These are phyloP conservation scores for Heliconius congener DNA, from an alignment of 1,140 invertebrate species.

Conservation along the genomic window DNA sequence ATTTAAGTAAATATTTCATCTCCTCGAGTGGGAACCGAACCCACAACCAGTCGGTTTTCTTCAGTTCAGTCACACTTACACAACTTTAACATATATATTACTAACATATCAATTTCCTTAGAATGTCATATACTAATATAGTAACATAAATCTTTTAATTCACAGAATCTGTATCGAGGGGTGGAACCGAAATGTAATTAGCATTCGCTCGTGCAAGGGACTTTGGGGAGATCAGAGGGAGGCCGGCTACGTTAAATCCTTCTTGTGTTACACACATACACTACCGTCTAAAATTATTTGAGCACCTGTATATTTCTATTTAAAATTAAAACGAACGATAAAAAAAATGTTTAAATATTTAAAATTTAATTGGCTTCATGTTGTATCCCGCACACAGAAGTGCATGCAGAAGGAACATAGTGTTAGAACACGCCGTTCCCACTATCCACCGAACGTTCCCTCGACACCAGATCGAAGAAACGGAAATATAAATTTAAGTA, in stretches of 20 bases:
- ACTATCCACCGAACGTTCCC: not conserved
- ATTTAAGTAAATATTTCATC: no score
- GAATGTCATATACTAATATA: not conserved
- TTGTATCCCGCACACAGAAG: not conserved
- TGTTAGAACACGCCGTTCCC: not conserved
- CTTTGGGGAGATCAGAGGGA: constrained; percentile 9
- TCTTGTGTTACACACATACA: not conserved
- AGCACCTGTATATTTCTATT: no score
- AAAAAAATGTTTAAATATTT: no score
- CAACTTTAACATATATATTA: not conserved
- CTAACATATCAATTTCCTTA: no score
- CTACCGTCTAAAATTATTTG: no score
- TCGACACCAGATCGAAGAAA: no score
- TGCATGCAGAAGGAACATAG: not conserved
- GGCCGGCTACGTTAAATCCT: not conserved
- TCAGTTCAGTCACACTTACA: no score
- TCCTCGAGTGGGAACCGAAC: no score
- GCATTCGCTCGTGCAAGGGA: constrained; percentile 19
- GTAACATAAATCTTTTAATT: not conserved
- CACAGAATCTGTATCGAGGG: not conserved
- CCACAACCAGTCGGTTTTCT: no score
- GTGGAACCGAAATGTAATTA: constrained; percentile 30
- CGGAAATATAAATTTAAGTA: no score
- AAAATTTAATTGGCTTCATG: not conserved
- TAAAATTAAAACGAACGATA: no score